Conservation (phyloP, 2,888 invertebrate genomes). For the Epistrophella euchroma region DNA sequence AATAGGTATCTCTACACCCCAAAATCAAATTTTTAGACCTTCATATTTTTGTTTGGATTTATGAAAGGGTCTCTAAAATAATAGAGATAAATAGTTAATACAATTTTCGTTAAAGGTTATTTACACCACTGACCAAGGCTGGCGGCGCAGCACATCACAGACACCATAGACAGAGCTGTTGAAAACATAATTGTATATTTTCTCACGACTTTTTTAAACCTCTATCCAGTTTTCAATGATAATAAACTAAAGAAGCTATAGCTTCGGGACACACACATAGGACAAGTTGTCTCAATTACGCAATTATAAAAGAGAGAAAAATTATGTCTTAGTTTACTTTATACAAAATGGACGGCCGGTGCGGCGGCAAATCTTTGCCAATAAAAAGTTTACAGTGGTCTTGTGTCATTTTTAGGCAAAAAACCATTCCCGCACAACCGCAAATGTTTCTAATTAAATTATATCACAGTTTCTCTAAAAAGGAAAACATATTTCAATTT, state of each 20-base stretch:
- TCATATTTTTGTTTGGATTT: not conserved
- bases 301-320: conserved; percentile 11
- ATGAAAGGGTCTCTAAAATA: not conserved
- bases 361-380: conserved; percentile 17
- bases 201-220: conserved; percentile 4
- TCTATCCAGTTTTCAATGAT: not conserved
- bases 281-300: conserved; percentile 20
- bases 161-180: not conserved
- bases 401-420: not conserved
- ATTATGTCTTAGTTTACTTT: conserved; percentile 24
- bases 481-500: not conserved
- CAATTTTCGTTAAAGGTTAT: not conserved
- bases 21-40: not conserved
- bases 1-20: too few relatives aligned
- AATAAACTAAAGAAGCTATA: not conserved
- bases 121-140: conserved; percentile 2
- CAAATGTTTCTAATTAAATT: conserved; percentile 35
- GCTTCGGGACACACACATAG: not conserved
- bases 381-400: conserved; percentile 5
- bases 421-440: not conserved
- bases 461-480: conserved; percentile 31
- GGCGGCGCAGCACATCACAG: not conserved
- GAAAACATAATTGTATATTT: conserved; percentile 21
- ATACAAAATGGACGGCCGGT: not conserved
- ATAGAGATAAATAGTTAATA: not conserved